These are phyloP conservation scores for Agriopis aurantiaria DNA, from an alignment of 2,888 invertebrate species.

Conservation along the genomic window DNA sequence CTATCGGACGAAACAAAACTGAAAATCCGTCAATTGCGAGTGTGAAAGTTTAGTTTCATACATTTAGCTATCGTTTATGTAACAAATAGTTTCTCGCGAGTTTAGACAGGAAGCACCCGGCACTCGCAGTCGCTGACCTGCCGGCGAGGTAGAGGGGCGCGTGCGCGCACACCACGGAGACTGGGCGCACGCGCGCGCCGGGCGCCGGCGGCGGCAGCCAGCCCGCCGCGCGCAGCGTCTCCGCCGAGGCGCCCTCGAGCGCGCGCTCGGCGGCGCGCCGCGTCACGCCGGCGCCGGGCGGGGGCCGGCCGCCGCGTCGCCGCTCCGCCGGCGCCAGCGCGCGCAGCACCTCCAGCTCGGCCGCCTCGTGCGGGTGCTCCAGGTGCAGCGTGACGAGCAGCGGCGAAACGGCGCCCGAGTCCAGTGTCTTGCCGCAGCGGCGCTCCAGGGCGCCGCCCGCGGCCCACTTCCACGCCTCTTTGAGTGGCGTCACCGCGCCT, in stretches of 20 bases:
- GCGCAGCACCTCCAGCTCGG: conserved; percentile 55
- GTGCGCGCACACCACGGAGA: conserved; percentile 84
- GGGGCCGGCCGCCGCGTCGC: conserved; percentile 89
- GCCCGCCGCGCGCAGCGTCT: conserved; percentile 50
- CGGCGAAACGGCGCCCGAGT: conserved; percentile 86
- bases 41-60: too few species aligned
- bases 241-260: conserved; percentile 75
- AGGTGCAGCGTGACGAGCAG: conserved; percentile 88
- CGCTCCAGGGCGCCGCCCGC: conserved; percentile 28
- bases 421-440: conserved; percentile 61
- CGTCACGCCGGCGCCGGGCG: conserved; percentile 71
- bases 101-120: too few species aligned
- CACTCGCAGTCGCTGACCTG: conserved; percentile 66
- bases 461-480: conserved; percentile 92
- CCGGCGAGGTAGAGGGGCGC: conserved; percentile 89
- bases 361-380: conserved; percentile 87
- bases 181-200: conserved; percentile 76
- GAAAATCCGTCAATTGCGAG: too few species aligned
- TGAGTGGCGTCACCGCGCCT: conserved; percentile 86
- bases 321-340: conserved; percentile 45
- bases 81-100: too few species aligned
- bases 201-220: conserved; percentile 73
- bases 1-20: too few species aligned
- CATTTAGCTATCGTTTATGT: too few species aligned
- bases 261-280: conserved; percentile 88